phyloP scores from a whole-genome alignment of 1,140 invertebrate species.

The Cotesia chilonis region DNA sequence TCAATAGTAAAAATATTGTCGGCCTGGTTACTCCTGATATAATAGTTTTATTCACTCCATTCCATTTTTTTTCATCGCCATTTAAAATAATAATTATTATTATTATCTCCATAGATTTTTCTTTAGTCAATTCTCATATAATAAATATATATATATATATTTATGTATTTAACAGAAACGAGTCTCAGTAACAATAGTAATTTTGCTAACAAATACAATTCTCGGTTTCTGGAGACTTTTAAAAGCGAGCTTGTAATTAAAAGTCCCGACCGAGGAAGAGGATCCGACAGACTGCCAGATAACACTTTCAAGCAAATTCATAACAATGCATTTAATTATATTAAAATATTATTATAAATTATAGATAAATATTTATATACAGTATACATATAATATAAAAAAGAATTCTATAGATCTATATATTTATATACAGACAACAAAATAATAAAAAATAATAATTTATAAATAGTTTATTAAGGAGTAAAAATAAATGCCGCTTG shows the following conservation, averaged over 20 bases:
- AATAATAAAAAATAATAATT: conserved; percentile 6
- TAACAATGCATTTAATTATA: conserved; percentile 60
- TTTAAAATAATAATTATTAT: neutral
- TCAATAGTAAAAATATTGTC: conserved; percentile 3
- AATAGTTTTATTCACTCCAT: conserved; percentile 10
- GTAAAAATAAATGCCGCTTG: conserved; percentile 1
- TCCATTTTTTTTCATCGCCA: neutral
- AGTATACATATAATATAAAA: conserved; percentile 21
- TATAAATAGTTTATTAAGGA: conserved; percentile 21
- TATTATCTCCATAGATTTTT: neutral
- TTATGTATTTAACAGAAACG: too few species aligned
- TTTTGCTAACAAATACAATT: too few species aligned
- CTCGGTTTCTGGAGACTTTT: too few species aligned
- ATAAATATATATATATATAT: too few species aligned
- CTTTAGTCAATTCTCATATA: too few species aligned
- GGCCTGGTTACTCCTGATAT: conserved; percentile 6
- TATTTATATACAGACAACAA: conserved; percentile 11
- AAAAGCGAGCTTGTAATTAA: conserved; percentile 2
- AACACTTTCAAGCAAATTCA: conserved; percentile 51
- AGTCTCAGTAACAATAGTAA: too few species aligned
- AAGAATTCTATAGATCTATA: conserved; percentile 13
- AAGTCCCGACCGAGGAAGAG: conserved; percentile 5
- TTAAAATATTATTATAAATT: conserved; percentile 21
- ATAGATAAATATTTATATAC: conserved; percentile 37
- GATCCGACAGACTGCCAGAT: conserved; percentile 53